phyloP scores from a whole-genome alignment of 1,140 invertebrate genomes.

The Dinoponera quadriceps region DNA sequence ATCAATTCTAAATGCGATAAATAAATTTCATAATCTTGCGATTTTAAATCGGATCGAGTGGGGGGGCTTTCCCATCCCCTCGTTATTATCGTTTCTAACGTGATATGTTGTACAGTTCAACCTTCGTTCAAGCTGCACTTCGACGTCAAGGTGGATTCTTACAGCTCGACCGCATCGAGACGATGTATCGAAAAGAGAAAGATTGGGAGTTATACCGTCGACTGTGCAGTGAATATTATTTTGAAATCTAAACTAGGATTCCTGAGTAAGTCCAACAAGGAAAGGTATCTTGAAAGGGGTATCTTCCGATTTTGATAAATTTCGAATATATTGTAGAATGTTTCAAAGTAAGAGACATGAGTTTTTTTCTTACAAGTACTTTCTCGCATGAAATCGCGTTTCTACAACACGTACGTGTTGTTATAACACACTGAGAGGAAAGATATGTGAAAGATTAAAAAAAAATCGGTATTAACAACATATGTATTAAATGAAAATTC shows the following conservation, averaged over 20 bases:
- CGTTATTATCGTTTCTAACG: not conserved
- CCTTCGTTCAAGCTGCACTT: conserved; percentile 61
- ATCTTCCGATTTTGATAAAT: no score
- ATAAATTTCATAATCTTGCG: no score
- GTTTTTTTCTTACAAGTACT: no score
- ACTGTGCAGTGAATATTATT: conserved; percentile 56
- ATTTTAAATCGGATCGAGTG: not conserved
- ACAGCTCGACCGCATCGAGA: conserved; percentile 1
- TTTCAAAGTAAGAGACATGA: no score
- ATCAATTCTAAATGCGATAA: not conserved
- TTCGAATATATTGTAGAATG: no score
- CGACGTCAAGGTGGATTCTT: conserved; percentile 52
- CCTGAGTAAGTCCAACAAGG: not conserved
- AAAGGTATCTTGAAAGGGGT: no score
- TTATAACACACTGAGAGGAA: no score
- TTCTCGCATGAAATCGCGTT: no score
- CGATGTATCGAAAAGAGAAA: conserved; percentile 27
- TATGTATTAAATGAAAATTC: no score
- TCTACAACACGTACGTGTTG: no score
- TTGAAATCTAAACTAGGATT: not conserved
- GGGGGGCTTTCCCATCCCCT: not conserved
- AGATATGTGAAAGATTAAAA: no score
- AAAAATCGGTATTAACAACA: no score
- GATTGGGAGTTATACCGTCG: conserved; percentile 46
- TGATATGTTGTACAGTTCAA: conserved; percentile 44